Evolutionary conservation across 2,888 invertebrate genomes (phyloP), one percentile per base, ranked within the genome.

Genomic region (Eristalis intricaria): DNA sequence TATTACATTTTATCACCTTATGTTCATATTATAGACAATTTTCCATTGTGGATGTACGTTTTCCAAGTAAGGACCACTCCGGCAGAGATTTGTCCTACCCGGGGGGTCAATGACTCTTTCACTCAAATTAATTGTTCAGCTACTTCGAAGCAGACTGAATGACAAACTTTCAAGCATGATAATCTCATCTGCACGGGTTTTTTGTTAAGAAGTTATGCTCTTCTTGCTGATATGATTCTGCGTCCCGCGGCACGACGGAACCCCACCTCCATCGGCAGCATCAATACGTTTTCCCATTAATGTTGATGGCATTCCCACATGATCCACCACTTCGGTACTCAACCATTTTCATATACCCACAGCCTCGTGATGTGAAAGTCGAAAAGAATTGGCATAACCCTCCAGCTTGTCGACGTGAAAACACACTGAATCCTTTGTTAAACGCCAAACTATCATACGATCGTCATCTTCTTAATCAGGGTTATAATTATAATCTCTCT

Each of bases 401-500:
- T 50, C 4, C n/a, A n/a, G 50, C n/a, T n/a, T 19, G 50, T 19
- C n/a, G 7, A 50, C n/a, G n/a, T 50, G 50, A 19, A 50, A 19
- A 50, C 50, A 19, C 50, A 50, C 7, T 50, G 50, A 50, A 8
- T 50, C 50, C 50, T 50, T 50, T 50, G 50, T 50, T 50, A 19
- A 50, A 50, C 50, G 19, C 50, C 50, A 50, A 50, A 50, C 50
- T 50, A 50, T 50, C 50, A 19, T 19, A 19, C 8, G 50, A 50
- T 50, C 50, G 19, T 50, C 50, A 19, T 50, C 50, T 19, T 8
- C 26, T 29, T 60, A 60, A 22, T 65, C 38, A 65, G 64, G 64
- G 64, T 35, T 35, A 35, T 65, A 65, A 65, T 65, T 65, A 65
- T 32, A 13, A 65, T 65, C 38, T 35, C 32, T 38, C 22, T 38